Evolutionary conservation across 1,140 invertebrate genomes (phyloP).

Genomic region (Euborellia annulipes): DNA sequence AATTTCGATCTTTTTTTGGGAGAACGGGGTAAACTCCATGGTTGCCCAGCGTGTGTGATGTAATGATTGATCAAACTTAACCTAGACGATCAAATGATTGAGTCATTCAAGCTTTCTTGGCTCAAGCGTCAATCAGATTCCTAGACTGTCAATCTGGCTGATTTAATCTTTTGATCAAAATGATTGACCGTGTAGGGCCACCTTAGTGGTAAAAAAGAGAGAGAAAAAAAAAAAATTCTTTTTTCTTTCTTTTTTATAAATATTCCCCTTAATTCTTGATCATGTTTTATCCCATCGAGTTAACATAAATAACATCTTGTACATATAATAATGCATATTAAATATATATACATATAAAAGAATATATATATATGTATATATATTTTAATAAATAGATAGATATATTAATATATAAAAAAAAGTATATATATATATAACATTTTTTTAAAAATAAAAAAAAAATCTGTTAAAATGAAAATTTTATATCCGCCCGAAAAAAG

Average conservation of each 20-base stretch:
- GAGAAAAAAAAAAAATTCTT: slow-evolving; percentile 9
- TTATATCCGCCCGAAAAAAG: neutral
- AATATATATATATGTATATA: slow-evolving; percentile 25
- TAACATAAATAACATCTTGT: neutral
- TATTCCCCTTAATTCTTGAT: too few relatives aligned
- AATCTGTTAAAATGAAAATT: slow-evolving; percentile 1
- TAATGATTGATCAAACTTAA: too few relatives aligned
- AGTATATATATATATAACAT: slow-evolving; percentile 2
- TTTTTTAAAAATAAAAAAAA: slow-evolving; percentile 5
- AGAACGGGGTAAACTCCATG: too few relatives aligned
- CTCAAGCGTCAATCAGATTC: too few relatives aligned
- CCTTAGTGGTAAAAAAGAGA: too few relatives aligned
- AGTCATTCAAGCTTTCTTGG: too few relatives aligned
- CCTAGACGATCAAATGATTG: too few relatives aligned
- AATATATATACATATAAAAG: slow-evolving; percentile 14
- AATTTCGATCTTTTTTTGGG: too few relatives aligned
- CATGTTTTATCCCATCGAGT: slow-evolving; percentile 3
- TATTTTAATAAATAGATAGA: slow-evolving; percentile 27
- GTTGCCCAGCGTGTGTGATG: too few relatives aligned
- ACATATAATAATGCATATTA: slow-evolving; percentile 23
- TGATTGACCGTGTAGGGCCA: too few relatives aligned
- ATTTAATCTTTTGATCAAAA: too few relatives aligned
- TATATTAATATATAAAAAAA: slow-evolving; percentile 23
- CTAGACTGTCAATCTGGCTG: too few relatives aligned
- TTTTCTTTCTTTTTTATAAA: slow-evolving; percentile 17